Conservation (phyloP, 2,113 vertebrate species). For the Arizona elegans region DNA sequence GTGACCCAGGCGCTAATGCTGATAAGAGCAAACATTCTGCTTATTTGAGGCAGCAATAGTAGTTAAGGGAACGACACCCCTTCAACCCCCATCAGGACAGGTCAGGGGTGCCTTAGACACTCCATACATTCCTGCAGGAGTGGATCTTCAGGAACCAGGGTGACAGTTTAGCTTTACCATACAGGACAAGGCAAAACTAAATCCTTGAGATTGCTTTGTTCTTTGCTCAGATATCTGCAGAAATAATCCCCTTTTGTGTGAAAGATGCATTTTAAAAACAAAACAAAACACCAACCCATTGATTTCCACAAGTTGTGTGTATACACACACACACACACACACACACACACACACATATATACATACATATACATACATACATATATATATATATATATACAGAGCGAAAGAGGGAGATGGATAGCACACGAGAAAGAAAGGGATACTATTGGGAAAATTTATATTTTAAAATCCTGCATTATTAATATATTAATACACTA, state of each 20-base stretch:
- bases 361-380: no score
- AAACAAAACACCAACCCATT: background rate
- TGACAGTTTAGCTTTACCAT: background rate
- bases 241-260: background rate
- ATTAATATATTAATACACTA: background rate
- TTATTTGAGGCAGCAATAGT: background rate
- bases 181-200: background rate
- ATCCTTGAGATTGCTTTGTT: background rate
- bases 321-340: no score
- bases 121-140: background rate
- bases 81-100: background rate
- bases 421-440: background rate
- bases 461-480: background rate
- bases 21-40: background rate
- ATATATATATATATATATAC: no score
- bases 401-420: background rate
- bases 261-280: background rate
- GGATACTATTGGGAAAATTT: background rate
- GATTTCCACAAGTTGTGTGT: background rate
- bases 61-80: background rate
- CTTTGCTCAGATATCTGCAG: background rate
- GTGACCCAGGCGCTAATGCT: background rate
- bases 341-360: no score
- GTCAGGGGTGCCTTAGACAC: background rate
- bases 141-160: background rate